Conservation (phyloP, 2,797 vertebrate species). For the Ctenochaetus hawaiiensis region DNA sequence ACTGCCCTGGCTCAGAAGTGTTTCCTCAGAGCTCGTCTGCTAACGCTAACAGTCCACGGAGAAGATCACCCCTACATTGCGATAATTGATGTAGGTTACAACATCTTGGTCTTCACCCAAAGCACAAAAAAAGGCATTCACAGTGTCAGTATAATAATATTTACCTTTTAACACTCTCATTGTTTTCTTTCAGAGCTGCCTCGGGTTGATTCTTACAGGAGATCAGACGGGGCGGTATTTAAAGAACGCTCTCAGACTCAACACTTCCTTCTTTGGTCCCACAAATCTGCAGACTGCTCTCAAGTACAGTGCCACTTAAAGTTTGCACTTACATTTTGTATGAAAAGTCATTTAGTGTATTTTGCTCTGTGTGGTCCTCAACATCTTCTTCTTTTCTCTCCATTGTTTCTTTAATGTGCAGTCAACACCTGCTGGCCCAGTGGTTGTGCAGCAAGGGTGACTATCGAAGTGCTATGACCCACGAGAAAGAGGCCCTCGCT, state of each 20-base stretch:
- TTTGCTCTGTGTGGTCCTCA: neutral
- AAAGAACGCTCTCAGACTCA: conserved; percentile 85
- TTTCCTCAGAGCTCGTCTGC: conserved; percentile 86
- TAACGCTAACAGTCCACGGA: conserved; percentile 85
- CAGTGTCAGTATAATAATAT: neutral
- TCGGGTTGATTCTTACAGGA: conserved; percentile 86
- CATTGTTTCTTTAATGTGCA: conserved; percentile 58
- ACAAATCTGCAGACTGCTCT: conserved; percentile 84
- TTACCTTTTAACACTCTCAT: neutral
- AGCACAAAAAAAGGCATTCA: neutral
- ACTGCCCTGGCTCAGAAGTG: conserved; percentile 84
- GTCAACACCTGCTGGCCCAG: conserved; percentile 88
- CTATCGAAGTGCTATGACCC: conserved; percentile 87
- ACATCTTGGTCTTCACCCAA: neutral
- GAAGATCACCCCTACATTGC: conserved; percentile 88
- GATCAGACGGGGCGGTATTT: conserved; percentile 82
- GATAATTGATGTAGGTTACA: conserved; percentile 84
- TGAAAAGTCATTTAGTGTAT: neutral
- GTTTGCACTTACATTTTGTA: neutral
- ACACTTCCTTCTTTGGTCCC: conserved; percentile 84
- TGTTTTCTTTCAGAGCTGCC: conserved; percentile 81
- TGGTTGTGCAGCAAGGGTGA: conserved; percentile 86
- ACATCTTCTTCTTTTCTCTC: neutral
- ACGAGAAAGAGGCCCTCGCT: conserved; percentile 87
- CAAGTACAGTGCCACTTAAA: conserved; percentile 71